Evolutionary conservation across 2,113 vertebrate species (phyloP).

Genomic region (Struthidea cinerea): DNA sequence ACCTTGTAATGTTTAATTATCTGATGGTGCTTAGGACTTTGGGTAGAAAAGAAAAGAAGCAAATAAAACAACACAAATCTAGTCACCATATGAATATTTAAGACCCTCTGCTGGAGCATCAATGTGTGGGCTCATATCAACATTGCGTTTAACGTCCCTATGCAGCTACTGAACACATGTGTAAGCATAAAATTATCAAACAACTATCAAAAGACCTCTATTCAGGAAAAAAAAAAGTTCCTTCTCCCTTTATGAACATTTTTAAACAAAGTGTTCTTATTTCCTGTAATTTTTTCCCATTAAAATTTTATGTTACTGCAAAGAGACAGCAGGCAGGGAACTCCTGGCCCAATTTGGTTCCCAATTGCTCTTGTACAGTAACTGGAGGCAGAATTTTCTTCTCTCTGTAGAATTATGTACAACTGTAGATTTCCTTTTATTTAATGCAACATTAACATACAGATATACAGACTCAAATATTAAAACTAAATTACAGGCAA

Average conservation of each 20-base stretch:
- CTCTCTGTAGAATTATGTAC: neutral
- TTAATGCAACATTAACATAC: neutral
- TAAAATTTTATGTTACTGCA: neutral
- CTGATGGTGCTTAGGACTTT: neutral
- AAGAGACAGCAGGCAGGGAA: neutral
- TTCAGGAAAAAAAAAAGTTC: neutral
- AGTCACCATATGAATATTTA: neutral
- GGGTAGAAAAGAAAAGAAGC: neutral
- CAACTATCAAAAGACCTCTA: neutral
- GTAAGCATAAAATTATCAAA: neutral
- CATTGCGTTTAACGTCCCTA: neutral
- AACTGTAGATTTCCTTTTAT: neutral
- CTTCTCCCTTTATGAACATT: neutral
- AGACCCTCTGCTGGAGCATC: neutral
- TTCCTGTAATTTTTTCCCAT: neutral
- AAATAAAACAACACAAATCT: neutral
- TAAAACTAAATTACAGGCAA: neutral
- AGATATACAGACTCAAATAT: neutral
- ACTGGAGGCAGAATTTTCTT: neutral
- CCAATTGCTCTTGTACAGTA: neutral
- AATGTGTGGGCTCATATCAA: neutral
- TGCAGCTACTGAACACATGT: neutral
- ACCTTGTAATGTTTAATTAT: neutral
- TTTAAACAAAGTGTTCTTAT: neutral
- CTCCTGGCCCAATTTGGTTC: neutral